A percentile compares a stretch with the other conserved stretches of the same genome.
phyloP scores from a whole-genome alignment of 64 coral and sea anemone genomes.

The Dendronephthya gigantea region DNA sequence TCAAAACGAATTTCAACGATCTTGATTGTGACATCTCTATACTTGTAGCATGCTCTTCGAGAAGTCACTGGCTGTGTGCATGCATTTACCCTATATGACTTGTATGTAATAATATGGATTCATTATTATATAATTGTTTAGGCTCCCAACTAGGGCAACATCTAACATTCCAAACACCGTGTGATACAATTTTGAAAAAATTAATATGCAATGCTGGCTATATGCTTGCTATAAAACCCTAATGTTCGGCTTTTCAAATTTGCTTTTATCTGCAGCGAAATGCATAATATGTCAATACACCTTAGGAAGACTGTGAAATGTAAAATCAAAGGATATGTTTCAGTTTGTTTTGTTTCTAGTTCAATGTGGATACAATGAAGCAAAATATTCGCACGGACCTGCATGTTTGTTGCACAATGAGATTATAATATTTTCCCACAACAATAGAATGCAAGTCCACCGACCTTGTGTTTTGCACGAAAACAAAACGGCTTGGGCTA shows the following conservation, averaged over 20 bases:
- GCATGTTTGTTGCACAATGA: not conserved
- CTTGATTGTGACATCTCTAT: no score
- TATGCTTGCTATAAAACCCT: not conserved
- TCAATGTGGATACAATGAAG: not conserved
- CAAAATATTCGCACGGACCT: not conserved
- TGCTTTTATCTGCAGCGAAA: not conserved
- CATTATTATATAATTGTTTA: no score
- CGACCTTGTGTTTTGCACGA: not conserved
- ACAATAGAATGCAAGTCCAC: not conserved
- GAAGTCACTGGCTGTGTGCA: no score
- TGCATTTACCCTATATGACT: no score
- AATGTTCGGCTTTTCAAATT: not conserved
- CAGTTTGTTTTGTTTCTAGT: not conserved
- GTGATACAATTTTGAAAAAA: no score
- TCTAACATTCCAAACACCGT: not conserved
- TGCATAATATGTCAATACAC: not conserved
- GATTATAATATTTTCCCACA: not conserved
- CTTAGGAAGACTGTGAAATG: not conserved
- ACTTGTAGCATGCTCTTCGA: no score
- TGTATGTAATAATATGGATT: no score
- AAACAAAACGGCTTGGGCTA: conserved; percentile 6
- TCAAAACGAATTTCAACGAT: no score
- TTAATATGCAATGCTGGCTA: no score
- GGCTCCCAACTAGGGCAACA: not conserved
- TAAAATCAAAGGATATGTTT: not conserved